Conservation (phyloP, 1,140 invertebrate genomes). For the Drosophila micromelanica region DNA sequence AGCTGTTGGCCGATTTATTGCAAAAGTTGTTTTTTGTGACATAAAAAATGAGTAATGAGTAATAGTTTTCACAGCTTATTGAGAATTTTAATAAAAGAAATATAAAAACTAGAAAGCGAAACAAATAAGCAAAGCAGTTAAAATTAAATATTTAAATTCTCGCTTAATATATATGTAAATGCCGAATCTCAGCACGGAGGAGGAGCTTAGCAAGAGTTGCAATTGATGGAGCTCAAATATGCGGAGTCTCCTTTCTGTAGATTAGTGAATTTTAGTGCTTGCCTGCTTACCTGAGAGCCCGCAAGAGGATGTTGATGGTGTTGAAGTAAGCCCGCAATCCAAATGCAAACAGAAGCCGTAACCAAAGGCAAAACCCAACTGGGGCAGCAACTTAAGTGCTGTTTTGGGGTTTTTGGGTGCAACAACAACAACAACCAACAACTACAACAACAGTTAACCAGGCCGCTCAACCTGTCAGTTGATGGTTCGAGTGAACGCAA, state of each 20-base stretch:
- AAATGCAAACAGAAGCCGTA: constrained; percentile 33
- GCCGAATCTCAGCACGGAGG: neutral
- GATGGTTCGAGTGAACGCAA: neutral
- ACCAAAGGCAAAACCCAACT: constrained; percentile 44
- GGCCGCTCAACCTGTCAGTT: constrained; percentile 1
- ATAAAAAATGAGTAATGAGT: neutral
- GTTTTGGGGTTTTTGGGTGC: constrained; percentile 71
- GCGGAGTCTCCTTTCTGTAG: constrained; percentile 42
- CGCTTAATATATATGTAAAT: too few species aligned
- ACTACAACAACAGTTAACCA: too few species aligned
- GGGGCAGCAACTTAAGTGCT: constrained; percentile 77
- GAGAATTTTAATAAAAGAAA: neutral
- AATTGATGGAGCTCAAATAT: constrained; percentile 49
- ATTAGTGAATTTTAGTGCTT: constrained; percentile 25
- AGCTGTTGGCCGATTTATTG: neutral
- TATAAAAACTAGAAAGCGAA: too few species aligned
- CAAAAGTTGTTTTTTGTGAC: neutral
- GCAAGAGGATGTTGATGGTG: neutral
- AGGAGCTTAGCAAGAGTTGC: constrained; percentile 2
- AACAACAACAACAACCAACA: constrained; percentile 1
- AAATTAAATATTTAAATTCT: too few species aligned
- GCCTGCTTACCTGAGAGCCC: neutral
- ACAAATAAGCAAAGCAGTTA: too few species aligned
- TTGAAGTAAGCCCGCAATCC: constrained; percentile 31
- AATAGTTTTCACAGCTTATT: too few species aligned